Evolutionary conservation across 2,888 invertebrate species (phyloP), one percentile per base, ranked within the genome.

Genomic region (Dicranocentrus wangi): DNA sequence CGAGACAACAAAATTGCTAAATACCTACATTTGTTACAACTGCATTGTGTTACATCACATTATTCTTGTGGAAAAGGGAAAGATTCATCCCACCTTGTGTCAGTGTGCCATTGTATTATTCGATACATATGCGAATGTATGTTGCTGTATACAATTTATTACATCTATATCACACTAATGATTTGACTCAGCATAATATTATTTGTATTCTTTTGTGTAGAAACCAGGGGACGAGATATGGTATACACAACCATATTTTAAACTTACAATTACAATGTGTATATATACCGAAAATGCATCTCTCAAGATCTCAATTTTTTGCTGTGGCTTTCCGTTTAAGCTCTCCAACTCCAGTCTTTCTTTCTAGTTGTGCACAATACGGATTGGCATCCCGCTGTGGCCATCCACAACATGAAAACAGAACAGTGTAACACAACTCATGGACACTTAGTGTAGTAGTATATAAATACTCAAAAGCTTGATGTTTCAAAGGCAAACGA

Each of bases 371-470:
- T 63, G 63, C 63, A 73, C 63, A 73, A 75, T 75, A 75, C 73
- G 39, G 65, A 75, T 66, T 75, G 80, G 65, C 63, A 61, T 82
- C 84, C 84, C 80, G 84, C 85, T 84, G 85, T 83, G 85, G 32
- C 75, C 83, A 75, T 85, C 82, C 84, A 71, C 60, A 72, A 73
- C 55, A 72, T 32, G 68, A 80, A 65, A 79, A 63, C 47, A 39
- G 60, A 27, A 21, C 47, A 21, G 17, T 63, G 2, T 32, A 39
- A 63, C 19, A 19, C 39, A 60, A 60, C 55, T 55, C 7, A 47
- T 47, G 47, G 15, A 47, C 15, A 47, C 47, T 47, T n/a, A 10
- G 13, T 39, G 39, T 39, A 8, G 39, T 13, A 8, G 5, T 39
- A 39, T 13, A 8, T 39, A 39, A 39, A 5, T 39, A 8, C 39